Percentiles rank a stretch among this genome's conserved stretches.
phyloP scores from a whole-genome alignment of 2,113 vertebrate species.

The Heterocephalus glaber region DNA sequence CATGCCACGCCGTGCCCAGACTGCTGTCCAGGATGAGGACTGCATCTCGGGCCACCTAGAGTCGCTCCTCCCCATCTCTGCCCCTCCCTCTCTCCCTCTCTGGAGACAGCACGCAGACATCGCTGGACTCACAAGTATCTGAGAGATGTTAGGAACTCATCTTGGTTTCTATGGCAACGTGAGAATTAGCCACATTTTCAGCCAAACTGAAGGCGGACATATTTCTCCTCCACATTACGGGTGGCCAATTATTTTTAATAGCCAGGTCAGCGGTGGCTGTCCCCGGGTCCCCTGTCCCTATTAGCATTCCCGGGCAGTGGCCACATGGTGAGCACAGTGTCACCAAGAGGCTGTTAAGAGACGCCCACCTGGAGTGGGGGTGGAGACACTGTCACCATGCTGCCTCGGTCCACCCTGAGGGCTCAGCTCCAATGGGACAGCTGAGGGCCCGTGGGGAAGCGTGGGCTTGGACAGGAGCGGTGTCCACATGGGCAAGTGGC shows the following conservation, averaged over 20 bases:
- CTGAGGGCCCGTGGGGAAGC: not conserved
- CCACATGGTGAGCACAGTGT: not conserved
- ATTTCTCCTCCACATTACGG: constrained; percentile 69
- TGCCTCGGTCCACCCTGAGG: not conserved
- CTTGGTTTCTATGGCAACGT: constrained; percentile 75
- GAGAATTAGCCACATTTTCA: constrained; percentile 62
- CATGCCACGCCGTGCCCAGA: not conserved
- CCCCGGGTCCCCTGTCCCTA: constrained; percentile 66
- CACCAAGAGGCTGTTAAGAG: not conserved
- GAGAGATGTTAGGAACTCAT: constrained; percentile 26
- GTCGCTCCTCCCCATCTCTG: fast-evolving
- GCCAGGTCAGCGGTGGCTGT: constrained; percentile 73
- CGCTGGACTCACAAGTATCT: constrained; percentile 27
- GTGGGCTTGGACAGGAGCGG: not conserved
- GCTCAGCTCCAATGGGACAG: not conserved
- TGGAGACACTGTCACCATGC: fast-evolving
- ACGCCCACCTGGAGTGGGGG: not conserved
- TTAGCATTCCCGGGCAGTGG: not conserved
- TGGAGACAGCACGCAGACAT: not conserved
- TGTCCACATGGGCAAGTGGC: not conserved
- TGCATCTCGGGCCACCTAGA: not conserved
- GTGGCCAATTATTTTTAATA: constrained; percentile 85
- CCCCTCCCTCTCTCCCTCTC: not conserved
- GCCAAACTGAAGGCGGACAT: constrained; percentile 51
- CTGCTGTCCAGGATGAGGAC: not conserved